Evolutionary conservation across 2,797 vertebrate species (phyloP), one percentile per base, ranked within the genome.

Genomic region (Bothrops alternatus): DNA sequence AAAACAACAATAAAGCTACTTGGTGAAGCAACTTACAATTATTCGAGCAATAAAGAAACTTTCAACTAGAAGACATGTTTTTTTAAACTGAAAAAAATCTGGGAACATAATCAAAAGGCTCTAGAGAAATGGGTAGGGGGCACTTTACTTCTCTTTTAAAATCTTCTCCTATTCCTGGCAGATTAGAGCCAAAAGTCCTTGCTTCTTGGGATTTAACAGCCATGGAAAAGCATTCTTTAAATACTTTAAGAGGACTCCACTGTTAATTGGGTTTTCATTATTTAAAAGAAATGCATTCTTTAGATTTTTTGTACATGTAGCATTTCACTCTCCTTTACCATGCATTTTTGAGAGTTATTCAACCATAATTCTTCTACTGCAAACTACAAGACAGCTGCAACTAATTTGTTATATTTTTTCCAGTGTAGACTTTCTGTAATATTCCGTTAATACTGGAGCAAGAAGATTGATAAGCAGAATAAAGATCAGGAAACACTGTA

Each of bases 201-300:
- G 28, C 37, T 58, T 56, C 26, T 69, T 86, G 18, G 60, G 61
- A 86, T 73, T 90, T 53, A 87, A 58, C 16, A 26, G 20, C 28
- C 37, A 58, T 61, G 37, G 73, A 87, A 57, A 93, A 87, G 32
- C 82, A 90, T 90, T 93, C 86, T 61, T 90, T 42, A 87, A 78
- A 93, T 93, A 78, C 14, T 87, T 55, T 4, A 58, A 87, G 63
- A 90, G 28, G 85, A 90, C 60, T 87, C 85, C 63, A 87, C 28
- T 86, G 37, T 86, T 90, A 63, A 92, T 25, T 90, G 60, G n/a
- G 32, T 23, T 86, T 65, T 56, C 13, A 42, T 90, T 56, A 90
- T 86, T 92, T 86, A 69, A 65, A 63, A 37, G 20, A 89, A 90
- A 65, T 1, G n/a, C 53, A 87, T 87, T 78, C 82, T 69, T 90